Base-by-base conservation (phyloP, 2,113 vertebrate genomes). In the Rhinichthys klamathensis region DNA sequence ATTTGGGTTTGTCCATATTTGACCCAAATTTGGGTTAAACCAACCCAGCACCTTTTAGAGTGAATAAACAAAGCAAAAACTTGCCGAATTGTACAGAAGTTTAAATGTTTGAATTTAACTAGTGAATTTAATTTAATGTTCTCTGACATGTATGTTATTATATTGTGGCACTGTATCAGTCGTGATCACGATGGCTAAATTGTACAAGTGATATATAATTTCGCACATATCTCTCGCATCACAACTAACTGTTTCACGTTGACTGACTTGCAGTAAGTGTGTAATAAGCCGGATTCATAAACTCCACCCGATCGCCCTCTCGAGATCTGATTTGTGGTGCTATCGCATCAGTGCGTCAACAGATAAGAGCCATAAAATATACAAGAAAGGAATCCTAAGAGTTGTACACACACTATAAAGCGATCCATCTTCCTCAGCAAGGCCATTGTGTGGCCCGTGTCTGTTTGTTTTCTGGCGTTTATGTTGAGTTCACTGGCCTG, bases 401-500 rank as follows among this genome's bases (percentile, higher is more conserved):
- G 11, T 23, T 41, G 18, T 23, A n/a, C 69, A 23, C 69, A 72
- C 8, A 44, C 35, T n/a, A n/a, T 72, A 41, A 72, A 72, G 35
- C 7, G 30, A 85, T 70, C 73, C n/a, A n/a, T 35, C 21, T 35
- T 65, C 15, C 16, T 51, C 70, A 41, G 38, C 25, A 8, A 70
- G n/a, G 80, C 3, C 51, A 30, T 44, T 16, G 56, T 79, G 51
- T 16, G 75, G 63, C 67, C 35, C 67, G 32, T 44, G 16, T 73
- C 80, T 70, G 46, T 61, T 85, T 83, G 80, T 74, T 83, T 85
- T 30, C 54, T 82, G 60, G 56, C 58, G 30, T 51, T 49, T 18
- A 15, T 69, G 16, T 67, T 44, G 78, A 56, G 7, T 49, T 65
- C 15, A 15, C 30, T 76, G 56, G 58, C 32, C 35, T 23, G 38